A percentile compares a stretch with the other conserved stretches of the same genome.
Evolutionary conservation across 2,888 invertebrate genomes (phyloP).

Genomic region (Cantharis rufa): DNA sequence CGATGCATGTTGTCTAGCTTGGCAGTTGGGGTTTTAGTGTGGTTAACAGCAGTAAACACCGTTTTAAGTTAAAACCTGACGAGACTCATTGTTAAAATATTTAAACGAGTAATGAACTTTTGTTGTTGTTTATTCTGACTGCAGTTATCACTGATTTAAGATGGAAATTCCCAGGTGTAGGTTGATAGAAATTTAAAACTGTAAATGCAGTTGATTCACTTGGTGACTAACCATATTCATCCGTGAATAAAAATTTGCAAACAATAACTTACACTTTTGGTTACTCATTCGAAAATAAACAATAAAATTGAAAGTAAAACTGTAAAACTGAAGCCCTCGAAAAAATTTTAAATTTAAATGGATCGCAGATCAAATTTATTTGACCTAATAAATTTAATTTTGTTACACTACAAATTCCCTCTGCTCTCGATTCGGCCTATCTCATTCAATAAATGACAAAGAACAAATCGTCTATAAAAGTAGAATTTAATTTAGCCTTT

Average conservation of each 20-base stretch:
- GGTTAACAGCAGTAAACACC: no score
- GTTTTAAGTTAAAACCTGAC: no score
- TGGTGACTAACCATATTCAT: not conserved
- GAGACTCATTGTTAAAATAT: no score
- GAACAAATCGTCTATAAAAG: slow-evolving; percentile 50
- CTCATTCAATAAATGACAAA: slow-evolving; percentile 45
- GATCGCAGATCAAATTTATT: not conserved
- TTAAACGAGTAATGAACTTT: no score
- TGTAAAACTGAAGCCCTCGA: not conserved
- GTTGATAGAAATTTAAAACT: not conserved
- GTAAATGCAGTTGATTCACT: not conserved
- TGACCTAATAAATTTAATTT: slow-evolving; percentile 29
- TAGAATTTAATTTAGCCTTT: slow-evolving; percentile 50
- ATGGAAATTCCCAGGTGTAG: not conserved
- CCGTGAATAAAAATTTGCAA: not conserved
- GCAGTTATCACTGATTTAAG: not conserved
- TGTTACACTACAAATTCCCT: slow-evolving; percentile 31
- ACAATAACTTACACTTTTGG: not conserved
- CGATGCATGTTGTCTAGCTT: no score
- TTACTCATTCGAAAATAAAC: not conserved
- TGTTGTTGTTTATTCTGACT: no score
- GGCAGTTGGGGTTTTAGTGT: no score
- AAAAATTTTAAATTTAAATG: not conserved
- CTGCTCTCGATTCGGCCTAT: slow-evolving; percentile 28
- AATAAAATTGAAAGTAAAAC: not conserved